A percentile compares a stretch with the other conserved stretches of the same genome.
Conservation (phyloP, 2,797 vertebrate species). For the Acrossocheilus wenchowensis region DNA sequence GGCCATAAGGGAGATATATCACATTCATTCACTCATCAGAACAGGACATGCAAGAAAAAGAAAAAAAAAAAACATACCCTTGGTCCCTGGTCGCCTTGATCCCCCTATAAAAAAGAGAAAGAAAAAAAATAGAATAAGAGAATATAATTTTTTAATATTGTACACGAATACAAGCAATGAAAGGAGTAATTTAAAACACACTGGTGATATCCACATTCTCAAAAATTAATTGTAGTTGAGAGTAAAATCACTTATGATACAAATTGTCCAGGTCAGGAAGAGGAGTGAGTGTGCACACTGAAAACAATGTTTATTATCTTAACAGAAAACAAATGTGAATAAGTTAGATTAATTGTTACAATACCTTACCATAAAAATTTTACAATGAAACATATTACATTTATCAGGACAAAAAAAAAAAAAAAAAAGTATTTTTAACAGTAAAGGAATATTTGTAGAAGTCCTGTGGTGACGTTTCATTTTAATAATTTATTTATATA, state of each 20-base stretch:
- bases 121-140: too few species aligned
- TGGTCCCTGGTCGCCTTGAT: constrained; percentile 99
- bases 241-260: not conserved
- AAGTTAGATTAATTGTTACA: too few species aligned
- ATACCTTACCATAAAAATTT: too few species aligned
- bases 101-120: constrained; percentile 86
- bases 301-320: not conserved
- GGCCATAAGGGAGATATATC: constrained; percentile 63
- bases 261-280: not conserved
- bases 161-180: not conserved
- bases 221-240: not conserved
- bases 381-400: too few species aligned
- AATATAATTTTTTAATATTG: not conserved
- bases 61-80: constrained; percentile 86
- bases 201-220: not conserved
- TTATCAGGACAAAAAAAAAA: too few species aligned
- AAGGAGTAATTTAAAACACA: not conserved
- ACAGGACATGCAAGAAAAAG: constrained; percentile 58
- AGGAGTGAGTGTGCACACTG: not conserved
- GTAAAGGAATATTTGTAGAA: too few species aligned
- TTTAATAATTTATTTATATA: too few species aligned
- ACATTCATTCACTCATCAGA: constrained; percentile 70
- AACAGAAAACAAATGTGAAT: too few species aligned
- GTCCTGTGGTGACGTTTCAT: too few species aligned
- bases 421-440: too few species aligned